phyloP scores from a whole-genome alignment of 2,797 vertebrate genomes.

The Gymnothorax javanicus region DNA sequence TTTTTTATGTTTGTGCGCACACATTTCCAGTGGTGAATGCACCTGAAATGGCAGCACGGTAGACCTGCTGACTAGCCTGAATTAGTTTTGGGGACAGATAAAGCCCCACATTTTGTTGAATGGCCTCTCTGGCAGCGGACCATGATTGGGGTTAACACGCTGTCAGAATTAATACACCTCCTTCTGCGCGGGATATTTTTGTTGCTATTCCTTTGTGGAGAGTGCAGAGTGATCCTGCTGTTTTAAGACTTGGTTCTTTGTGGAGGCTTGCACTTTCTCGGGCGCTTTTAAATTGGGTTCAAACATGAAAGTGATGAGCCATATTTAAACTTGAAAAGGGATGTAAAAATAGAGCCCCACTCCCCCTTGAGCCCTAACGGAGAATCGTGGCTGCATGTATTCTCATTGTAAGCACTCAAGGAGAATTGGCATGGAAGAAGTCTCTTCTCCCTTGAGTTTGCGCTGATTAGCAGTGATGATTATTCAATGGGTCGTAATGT shows the following conservation, averaged over 20 bases:
- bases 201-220: not conserved
- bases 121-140: not conserved
- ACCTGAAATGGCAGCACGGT: too few species aligned
- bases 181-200: conserved; percentile 11
- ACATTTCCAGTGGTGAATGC: too few species aligned
- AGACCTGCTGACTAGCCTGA: not conserved
- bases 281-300: not conserved
- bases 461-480: conserved; percentile 34
- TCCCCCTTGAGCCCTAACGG: not conserved
- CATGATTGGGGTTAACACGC: not conserved
- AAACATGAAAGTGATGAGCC: not conserved
- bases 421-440: not conserved
- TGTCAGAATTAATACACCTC: not conserved
- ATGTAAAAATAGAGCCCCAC: conserved; percentile 12
- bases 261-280: conserved; percentile 23
- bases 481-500: not conserved
- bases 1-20: too few species aligned
- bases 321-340: conserved; percentile 28
- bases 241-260: conserved; percentile 30
- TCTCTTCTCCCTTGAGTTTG: conserved; percentile 6
- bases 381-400: conserved; percentile 18
- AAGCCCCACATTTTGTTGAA: not conserved
- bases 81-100: conserved; percentile 10
- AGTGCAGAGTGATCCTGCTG: conserved; percentile 13
- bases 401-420: conserved; percentile 10